Conservation (phyloP, 2,797 vertebrate genomes). For the Enteromius anoplus region DNA sequence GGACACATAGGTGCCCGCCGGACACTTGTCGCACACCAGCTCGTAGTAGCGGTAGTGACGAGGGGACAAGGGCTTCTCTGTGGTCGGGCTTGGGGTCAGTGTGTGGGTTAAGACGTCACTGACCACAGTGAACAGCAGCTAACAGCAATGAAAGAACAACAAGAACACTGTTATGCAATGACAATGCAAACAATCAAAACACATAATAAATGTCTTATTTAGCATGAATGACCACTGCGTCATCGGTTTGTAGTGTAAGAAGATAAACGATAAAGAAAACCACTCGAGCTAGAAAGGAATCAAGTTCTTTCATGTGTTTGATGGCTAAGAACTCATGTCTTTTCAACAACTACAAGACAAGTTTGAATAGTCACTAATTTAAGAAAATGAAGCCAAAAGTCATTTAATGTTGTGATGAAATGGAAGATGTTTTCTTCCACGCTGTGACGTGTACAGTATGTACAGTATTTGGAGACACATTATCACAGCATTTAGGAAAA, state of each 20-base stretch:
- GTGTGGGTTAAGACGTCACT: slow-evolving; percentile 74
- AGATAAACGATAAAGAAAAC: neutral
- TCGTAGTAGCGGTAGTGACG: slow-evolving; percentile 85
- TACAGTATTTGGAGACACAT: neutral
- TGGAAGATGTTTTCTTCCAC: neutral
- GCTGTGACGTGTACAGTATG: no score
- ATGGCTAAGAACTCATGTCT: neutral
- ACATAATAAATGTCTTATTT: slow-evolving; percentile 4
- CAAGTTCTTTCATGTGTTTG: neutral
- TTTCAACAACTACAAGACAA: neutral
- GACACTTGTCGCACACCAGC: slow-evolving; percentile 92
- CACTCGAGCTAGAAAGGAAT: neutral
- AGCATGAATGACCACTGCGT: slow-evolving; percentile 14
- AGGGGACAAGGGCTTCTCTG: slow-evolving; percentile 71
- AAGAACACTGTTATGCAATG: slow-evolving; percentile 19
- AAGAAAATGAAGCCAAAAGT: neutral
- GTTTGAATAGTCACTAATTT: neutral
- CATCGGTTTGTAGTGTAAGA: neutral
- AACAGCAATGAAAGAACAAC: slow-evolving; percentile 58
- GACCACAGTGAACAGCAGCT: slow-evolving; percentile 83
- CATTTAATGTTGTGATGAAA: slow-evolving; percentile 7
- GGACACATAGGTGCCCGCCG: slow-evolving; percentile 90
- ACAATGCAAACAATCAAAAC: neutral
- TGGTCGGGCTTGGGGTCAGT: slow-evolving; percentile 73
- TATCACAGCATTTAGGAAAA: neutral